These are phyloP conservation scores for Lithosia quadra DNA, from an alignment of 2,888 invertebrate genomes.

Conservation along the genomic window DNA sequence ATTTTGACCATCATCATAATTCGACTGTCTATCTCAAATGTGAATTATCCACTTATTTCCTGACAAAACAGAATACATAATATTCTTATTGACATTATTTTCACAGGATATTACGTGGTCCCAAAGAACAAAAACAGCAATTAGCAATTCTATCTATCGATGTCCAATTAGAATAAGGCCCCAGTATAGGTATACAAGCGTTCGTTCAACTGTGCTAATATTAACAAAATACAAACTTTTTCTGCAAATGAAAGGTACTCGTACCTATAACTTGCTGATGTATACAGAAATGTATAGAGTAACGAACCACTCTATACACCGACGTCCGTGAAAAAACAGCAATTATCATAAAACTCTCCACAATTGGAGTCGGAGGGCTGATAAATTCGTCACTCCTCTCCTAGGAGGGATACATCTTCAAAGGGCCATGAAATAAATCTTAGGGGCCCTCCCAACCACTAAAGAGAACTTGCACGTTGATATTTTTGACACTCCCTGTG, in stretches of 20 bases:
- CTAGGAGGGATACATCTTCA: constrained; percentile 41
- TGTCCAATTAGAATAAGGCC: too few species aligned
- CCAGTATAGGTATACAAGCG: too few species aligned
- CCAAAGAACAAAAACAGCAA: neutral
- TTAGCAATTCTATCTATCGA: too few species aligned
- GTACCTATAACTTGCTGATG: neutral
- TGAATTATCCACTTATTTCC: too few species aligned
- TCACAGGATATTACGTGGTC: neutral
- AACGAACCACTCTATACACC: constrained; percentile 4
- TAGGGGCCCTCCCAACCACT: constrained; percentile 50
- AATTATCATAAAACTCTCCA: constrained; percentile 36
- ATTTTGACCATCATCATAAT: neutral
- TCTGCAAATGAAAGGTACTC: neutral
- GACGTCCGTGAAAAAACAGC: constrained; percentile 17
- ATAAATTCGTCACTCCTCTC: constrained; percentile 55
- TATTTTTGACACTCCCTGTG: constrained; percentile 56
- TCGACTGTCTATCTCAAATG: too few species aligned
- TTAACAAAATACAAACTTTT: neutral
- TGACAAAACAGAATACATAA: neutral
- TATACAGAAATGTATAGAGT: constrained; percentile 1
- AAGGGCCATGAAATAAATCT: constrained; percentile 51
- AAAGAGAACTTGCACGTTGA: constrained; percentile 53
- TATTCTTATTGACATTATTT: neutral
- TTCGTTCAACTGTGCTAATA: too few species aligned
- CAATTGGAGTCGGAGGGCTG: constrained; percentile 47